Conservation (phyloP, 2,113 vertebrate genomes). For the Sinocyclocheilus anophthalmus region DNA sequence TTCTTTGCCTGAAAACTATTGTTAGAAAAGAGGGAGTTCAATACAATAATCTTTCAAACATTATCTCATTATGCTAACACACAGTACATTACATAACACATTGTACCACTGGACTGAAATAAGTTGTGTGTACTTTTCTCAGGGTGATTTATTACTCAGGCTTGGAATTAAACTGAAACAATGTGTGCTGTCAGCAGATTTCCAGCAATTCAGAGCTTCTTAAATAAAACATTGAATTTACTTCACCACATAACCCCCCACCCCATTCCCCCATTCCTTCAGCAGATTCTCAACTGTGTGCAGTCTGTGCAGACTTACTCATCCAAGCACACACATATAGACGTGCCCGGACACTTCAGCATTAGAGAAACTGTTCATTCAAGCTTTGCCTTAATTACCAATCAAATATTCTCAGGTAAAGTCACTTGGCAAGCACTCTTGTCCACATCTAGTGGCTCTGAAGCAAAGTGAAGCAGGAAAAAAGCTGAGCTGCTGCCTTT, state of each 20-base stretch:
- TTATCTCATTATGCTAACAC: not conserved
- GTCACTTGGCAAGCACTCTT: slow-evolving; percentile 44
- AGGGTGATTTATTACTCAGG: not conserved
- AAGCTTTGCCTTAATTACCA: slow-evolving; percentile 43
- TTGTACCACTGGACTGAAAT: not conserved
- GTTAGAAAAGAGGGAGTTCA: too few relatives aligned
- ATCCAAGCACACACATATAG: slow-evolving; percentile 14
- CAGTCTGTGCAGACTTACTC: not conserved
- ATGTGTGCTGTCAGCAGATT: slow-evolving; percentile 50
- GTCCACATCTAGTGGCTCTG: slow-evolving; percentile 41
- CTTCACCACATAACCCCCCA: not conserved
- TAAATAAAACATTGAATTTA: slow-evolving; percentile 44
- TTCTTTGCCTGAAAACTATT: too few relatives aligned
- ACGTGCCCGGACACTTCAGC: not conserved
- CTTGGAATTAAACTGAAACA: slow-evolving; percentile 49
- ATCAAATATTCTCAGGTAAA: slow-evolving; percentile 46
- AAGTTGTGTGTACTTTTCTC: slow-evolving; percentile 1
- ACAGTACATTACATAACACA: not conserved
- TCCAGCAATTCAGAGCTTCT: slow-evolving; percentile 50
- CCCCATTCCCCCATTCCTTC: not conserved
- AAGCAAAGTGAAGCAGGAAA: slow-evolving; percentile 40
- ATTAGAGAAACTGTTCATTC: not conserved
- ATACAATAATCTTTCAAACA: not conserved
- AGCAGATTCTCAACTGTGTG: not conserved
- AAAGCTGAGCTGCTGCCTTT: slow-evolving; percentile 49